Evolutionary conservation across 2,888 invertebrate species (phyloP).

Genomic region (Coelogynopora nodosa): DNA sequence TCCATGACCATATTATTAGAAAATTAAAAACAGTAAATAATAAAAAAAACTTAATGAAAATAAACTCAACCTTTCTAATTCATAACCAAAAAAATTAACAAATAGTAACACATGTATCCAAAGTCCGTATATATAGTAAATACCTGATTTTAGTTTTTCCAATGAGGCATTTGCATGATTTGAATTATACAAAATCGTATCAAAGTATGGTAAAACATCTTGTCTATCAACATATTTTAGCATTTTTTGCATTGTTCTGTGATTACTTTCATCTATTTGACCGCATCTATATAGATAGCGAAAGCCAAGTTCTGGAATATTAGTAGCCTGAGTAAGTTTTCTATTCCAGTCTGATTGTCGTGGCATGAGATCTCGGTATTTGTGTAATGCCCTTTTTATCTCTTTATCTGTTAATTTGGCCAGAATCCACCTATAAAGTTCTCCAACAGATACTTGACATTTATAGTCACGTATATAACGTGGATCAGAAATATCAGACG

Average conservation of each 20-base stretch:
- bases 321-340: slow-evolving; percentile 45
- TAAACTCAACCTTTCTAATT: too few species aligned
- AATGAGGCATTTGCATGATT: slow-evolving; percentile 42
- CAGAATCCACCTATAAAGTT: slow-evolving; percentile 46
- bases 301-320: slow-evolving; percentile 46
- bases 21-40: too few species aligned
- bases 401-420: slow-evolving; percentile 47
- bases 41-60: too few species aligned
- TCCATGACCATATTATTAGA: too few species aligned
- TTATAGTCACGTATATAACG: not conserved
- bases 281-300: slow-evolving; percentile 47
- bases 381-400: slow-evolving; percentile 44
- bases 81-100: too few species aligned
- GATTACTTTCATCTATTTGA: slow-evolving; percentile 46
- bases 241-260: slow-evolving; percentile 47
- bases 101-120: too few species aligned
- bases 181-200: slow-evolving; percentile 44
- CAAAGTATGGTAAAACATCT: slow-evolving; percentile 47
- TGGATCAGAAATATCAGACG: not conserved
- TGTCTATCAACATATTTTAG: slow-evolving; percentile 46
- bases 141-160: slow-evolving; percentile 34
- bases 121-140: too few species aligned
- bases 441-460: slow-evolving; percentile 46
- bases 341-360: slow-evolving; percentile 46
- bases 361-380: slow-evolving; percentile 45